A percentile compares a stretch with the other conserved stretches of the same genome.
These are phyloP conservation scores for Riptortus pedestris DNA, from an alignment of 1,140 invertebrate species.

Conservation along the genomic window DNA sequence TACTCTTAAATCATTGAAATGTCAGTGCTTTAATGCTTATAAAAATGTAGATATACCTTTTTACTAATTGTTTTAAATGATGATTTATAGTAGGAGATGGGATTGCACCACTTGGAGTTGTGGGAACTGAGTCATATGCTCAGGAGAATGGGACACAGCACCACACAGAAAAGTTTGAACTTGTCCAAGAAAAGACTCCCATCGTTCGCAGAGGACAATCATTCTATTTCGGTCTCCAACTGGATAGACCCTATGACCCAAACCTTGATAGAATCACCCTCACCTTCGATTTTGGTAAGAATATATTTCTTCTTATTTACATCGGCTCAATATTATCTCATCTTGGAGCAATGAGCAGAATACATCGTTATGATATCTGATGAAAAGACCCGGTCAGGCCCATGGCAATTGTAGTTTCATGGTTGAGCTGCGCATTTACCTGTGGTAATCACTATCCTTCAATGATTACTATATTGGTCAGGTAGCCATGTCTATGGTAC, in stretches of 20 bases:
- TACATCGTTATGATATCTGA: no score
- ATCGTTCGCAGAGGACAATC: conserved; percentile 53
- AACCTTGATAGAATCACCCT: conserved; percentile 46
- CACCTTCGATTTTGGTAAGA: conserved; percentile 49
- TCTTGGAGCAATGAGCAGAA: no score
- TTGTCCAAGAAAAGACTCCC: conserved; percentile 44
- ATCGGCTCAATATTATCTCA: not conserved
- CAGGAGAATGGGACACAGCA: conserved; percentile 48
- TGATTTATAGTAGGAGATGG: not conserved
- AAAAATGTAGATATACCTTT: not conserved
- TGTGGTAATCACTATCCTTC: no score
- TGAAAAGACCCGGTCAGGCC: no score
- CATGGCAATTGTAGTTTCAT: no score
- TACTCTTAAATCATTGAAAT: not conserved
- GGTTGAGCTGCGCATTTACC: no score
- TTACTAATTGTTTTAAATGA: no score
- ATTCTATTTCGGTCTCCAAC: conserved; percentile 47
- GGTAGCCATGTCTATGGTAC: no score
- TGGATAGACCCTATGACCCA: conserved; percentile 44
- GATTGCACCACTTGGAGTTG: not conserved
- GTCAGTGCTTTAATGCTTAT: not conserved
- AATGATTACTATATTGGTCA: no score
- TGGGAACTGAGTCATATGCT: not conserved
- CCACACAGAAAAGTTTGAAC: conserved; percentile 52
- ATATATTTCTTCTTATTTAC: conserved; percentile 17